phyloP scores from a whole-genome alignment of 2,797 vertebrate species.

The Cheracebus regulus region DNA sequence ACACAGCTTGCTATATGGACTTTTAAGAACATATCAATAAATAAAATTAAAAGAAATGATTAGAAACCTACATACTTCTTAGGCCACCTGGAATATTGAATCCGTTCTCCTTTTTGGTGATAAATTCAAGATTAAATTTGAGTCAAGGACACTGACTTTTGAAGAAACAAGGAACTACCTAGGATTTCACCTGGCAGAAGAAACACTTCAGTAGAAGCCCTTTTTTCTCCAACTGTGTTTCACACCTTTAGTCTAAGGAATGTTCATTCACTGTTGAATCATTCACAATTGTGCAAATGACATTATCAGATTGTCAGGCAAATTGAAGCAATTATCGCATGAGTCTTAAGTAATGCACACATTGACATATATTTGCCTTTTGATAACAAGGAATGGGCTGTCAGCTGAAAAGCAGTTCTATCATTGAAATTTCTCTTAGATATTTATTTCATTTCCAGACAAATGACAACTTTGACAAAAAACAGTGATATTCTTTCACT shows the following conservation, averaged over 20 bases:
- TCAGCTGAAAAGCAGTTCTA: constrained; percentile 57
- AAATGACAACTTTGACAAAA: constrained; percentile 62
- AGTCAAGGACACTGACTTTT: background rate
- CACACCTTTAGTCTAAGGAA: constrained; percentile 57
- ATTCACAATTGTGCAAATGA: constrained; percentile 72
- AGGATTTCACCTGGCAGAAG: background rate
- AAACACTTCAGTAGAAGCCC: background rate
- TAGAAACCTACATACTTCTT: background rate
- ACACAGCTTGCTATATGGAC: background rate
- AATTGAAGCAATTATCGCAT: constrained; percentile 73
- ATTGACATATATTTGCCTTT: constrained; percentile 69
- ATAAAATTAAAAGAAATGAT: background rate
- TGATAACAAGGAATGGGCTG: constrained; percentile 70
- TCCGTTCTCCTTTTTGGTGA: background rate
- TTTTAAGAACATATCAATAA: background rate
- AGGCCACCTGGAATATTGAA: background rate
- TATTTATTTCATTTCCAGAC: constrained; percentile 66
- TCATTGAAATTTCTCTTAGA: constrained; percentile 56
- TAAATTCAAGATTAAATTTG: background rate
- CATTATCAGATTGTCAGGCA: constrained; percentile 71
- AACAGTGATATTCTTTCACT: constrained; percentile 66
- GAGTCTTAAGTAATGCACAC: constrained; percentile 63
- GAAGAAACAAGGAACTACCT: background rate
- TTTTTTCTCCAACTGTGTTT: background rate
- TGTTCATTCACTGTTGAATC: constrained; percentile 62